A percentile compares a stretch with the other conserved stretches of the same genome.
Conservation (phyloP, 2,888 invertebrate species). For the Rotaria macrura region DNA sequence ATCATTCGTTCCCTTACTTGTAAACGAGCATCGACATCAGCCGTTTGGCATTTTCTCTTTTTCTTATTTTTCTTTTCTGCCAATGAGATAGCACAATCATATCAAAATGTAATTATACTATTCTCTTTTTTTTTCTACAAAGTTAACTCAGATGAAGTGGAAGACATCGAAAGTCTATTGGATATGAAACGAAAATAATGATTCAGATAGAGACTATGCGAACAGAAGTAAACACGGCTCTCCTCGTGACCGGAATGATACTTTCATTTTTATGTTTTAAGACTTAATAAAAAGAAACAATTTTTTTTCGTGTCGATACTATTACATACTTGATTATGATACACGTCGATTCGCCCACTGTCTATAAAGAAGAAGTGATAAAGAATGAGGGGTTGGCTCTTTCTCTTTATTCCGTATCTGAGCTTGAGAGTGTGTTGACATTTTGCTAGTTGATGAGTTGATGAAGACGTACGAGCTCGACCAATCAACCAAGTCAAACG, state of each 20-base stretch:
- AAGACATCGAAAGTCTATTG: neutral
- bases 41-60: neutral
- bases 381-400: slow-evolving; percentile 8
- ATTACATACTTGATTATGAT: neutral
- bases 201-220: too few species aligned
- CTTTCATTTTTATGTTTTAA: neutral
- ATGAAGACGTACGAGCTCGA: slow-evolving; percentile 12
- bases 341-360: slow-evolving; percentile 1
- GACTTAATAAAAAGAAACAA: neutral
- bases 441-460: slow-evolving; percentile 8
- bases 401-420: neutral
- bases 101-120: neutral
- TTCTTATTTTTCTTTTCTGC: neutral
- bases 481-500: neutral
- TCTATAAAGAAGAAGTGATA: neutral
- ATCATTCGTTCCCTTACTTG: neutral
- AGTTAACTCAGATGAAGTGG: neutral
- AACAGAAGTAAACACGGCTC: too few species aligned
- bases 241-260: neutral
- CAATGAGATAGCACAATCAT: neutral
- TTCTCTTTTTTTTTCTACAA: neutral
- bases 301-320: neutral
- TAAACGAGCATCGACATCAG: neutral
- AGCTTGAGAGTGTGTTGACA: neutral
- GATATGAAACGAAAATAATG: too few species aligned